Conservation (phyloP, 2,888 invertebrate genomes). For the Stenotaenia linearis region DNA sequence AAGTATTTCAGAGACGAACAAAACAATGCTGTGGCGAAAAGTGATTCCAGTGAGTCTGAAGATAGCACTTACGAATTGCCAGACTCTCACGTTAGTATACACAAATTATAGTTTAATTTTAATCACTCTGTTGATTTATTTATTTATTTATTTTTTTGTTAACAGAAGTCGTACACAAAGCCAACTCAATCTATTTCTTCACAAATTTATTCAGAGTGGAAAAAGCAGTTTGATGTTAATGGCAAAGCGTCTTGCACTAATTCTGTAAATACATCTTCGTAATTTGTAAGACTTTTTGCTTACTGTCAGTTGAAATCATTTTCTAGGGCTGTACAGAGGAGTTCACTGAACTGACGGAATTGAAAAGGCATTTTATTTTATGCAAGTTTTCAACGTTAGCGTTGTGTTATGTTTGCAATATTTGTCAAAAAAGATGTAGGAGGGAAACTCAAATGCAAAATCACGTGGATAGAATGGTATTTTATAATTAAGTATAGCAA, state of each 20-base stretch:
- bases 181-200: background rate
- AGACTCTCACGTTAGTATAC: background rate
- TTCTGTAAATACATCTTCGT: background rate
- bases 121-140: background rate
- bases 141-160: background rate
- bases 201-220: background rate
- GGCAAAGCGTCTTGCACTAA: background rate
- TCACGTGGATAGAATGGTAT: background rate
- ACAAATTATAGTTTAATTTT: background rate
- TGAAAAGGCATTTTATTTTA: background rate
- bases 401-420: background rate
- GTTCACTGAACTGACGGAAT: background rate
- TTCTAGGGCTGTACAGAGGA: background rate
- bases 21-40: background rate
- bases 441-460: background rate
- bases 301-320: background rate
- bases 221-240: background rate
- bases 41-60: background rate
- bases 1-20: background rate
- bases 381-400: background rate
- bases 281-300: background rate
- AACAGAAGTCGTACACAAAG: background rate
- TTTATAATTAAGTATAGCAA: background rate
- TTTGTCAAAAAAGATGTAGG: background rate
- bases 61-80: background rate